phyloP scores from a whole-genome alignment of 2,113 vertebrate genomes.

The Perca schrenkii region DNA sequence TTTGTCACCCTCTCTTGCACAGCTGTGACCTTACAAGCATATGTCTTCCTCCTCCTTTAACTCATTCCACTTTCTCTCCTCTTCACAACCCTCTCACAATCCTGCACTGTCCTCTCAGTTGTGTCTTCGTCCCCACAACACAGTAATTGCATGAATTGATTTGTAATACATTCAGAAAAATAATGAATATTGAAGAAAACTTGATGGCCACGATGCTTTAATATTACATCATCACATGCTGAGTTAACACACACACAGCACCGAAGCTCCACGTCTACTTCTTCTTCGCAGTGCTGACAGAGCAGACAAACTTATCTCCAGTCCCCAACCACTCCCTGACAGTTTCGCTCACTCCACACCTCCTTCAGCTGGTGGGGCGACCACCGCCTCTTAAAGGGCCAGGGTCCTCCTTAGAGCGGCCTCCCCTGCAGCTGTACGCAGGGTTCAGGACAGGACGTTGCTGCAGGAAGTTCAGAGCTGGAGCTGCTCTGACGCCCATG shows the following conservation, averaged over 20 bases:
- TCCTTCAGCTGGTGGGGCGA: constrained; percentile 8
- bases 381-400: constrained; percentile 66
- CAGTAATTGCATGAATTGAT: background rate
- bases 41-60: background rate
- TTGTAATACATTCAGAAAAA: background rate
- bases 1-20: constrained; percentile 21
- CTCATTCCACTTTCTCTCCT: background rate
- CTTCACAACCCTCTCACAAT: background rate
- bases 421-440: background rate
- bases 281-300: constrained; percentile 3
- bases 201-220: background rate
- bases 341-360: constrained; percentile 19
- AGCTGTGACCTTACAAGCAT: constrained; percentile 52
- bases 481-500: background rate
- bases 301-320: constrained; percentile 56
- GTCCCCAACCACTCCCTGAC: constrained; percentile 43
- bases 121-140: background rate
- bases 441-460: background rate
- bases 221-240: constrained; percentile 15
- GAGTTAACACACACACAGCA: background rate
- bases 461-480: constrained; percentile 2
- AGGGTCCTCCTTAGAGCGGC: background rate
- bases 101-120: background rate
- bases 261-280: background rate
- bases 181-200: background rate